A percentile compares a stretch with the other conserved stretches of the same genome.
Evolutionary conservation across 2,888 invertebrate genomes (phyloP).

Genomic region (Erebia palarica): DNA sequence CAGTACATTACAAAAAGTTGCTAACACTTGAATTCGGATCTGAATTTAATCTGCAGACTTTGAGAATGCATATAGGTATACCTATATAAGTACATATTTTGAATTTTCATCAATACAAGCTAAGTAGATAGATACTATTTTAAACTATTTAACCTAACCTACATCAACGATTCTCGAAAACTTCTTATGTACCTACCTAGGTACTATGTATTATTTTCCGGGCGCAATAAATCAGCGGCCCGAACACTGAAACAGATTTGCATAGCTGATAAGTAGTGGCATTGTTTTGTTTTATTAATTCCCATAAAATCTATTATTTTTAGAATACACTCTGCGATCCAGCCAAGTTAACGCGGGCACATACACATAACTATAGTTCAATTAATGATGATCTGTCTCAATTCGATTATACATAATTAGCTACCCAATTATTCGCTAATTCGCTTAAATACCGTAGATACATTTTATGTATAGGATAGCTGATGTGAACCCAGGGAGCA

Average conservation of each 20-base stretch:
- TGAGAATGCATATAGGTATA: too few species aligned
- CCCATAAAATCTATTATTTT: background rate
- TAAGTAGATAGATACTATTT: too few species aligned
- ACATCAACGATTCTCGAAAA: too few species aligned
- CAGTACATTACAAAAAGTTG: conserved; percentile 13
- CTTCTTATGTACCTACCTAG: too few species aligned
- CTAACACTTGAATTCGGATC: background rate
- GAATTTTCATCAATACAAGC: too few species aligned
- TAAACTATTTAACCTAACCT: too few species aligned
- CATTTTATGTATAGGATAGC: conserved; percentile 20
- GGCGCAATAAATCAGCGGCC: background rate
- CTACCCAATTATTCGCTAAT: too few species aligned
- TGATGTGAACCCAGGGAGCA: conserved; percentile 32
- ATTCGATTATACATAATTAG: too few species aligned
- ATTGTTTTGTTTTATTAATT: background rate
- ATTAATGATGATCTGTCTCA: background rate
- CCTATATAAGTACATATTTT: too few species aligned
- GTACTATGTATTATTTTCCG: background rate
- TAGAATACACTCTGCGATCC: background rate
- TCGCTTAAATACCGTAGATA: background rate
- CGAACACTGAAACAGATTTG: conserved; percentile 1
- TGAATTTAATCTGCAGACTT: too few species aligned
- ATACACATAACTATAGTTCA: background rate
- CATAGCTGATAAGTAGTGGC: background rate
- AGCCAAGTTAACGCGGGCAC: background rate